These are phyloP conservation scores for Jordanella pulchra DNA, from an alignment of 2,797 vertebrate genomes.

Conservation along the genomic window DNA sequence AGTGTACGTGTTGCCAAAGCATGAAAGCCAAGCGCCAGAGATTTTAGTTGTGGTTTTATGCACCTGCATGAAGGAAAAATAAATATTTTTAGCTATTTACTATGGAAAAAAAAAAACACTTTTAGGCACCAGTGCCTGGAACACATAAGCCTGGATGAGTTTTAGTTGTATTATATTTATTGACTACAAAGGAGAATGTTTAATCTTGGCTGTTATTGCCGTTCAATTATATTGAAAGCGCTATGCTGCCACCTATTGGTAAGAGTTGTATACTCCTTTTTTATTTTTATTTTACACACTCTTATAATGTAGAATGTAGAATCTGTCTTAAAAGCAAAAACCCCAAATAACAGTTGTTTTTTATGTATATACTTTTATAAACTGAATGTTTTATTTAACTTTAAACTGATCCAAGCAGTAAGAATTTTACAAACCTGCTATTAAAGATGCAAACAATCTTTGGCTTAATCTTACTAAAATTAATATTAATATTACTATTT, in stretches of 20 bases:
- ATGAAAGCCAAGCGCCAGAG: slow-evolving; percentile 75
- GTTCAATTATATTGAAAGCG: not conserved
- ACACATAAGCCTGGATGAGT: not conserved
- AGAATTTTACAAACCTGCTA: too few relatives aligned
- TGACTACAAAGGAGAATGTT: not conserved
- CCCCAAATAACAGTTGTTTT: not conserved
- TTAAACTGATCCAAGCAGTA: too few relatives aligned
- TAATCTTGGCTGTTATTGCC: not conserved
- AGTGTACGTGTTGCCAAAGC: slow-evolving; percentile 74
- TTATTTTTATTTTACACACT: not conserved
- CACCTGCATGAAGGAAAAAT: slow-evolving; percentile 57
- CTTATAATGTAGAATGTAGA: not conserved
- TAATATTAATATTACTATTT: too few relatives aligned
- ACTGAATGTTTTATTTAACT: too few relatives aligned
- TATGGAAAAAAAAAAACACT: not conserved
- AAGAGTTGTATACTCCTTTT: not conserved
- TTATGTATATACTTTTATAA: too few relatives aligned
- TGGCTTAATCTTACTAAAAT: too few relatives aligned
- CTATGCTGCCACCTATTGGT: not conserved
- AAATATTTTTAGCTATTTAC: not conserved
- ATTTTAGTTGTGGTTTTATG: slow-evolving; percentile 80
- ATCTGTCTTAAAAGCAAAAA: not conserved
- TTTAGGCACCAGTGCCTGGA: not conserved
- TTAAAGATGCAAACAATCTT: too few relatives aligned
- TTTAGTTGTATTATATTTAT: not conserved